Conservation (phyloP, 2,113 vertebrate genomes). For the Dicentrarchus labrax region DNA sequence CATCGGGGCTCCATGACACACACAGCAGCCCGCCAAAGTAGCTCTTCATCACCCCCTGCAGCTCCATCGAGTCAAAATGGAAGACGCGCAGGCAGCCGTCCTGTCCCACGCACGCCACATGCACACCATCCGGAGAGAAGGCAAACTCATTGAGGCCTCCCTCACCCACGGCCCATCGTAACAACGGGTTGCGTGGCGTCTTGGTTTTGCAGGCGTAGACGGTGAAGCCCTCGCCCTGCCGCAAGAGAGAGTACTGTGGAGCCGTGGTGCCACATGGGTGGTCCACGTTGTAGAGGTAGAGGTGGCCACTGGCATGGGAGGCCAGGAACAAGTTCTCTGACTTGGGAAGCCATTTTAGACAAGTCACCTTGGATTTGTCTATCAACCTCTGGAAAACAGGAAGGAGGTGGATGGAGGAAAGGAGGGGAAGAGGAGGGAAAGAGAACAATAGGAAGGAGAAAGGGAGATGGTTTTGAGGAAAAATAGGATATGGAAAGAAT, state of each 20-base stretch:
- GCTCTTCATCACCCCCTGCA: slow-evolving; percentile 94
- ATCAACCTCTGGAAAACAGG: slow-evolving; percentile 88
- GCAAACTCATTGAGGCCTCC: slow-evolving; percentile 93
- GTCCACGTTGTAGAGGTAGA: slow-evolving; percentile 93
- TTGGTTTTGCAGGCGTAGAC: slow-evolving; percentile 94
- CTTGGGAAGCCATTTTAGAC: slow-evolving; percentile 92
- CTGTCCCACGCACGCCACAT: slow-evolving; percentile 94
- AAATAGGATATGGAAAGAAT: neutral
- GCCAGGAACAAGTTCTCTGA: slow-evolving; percentile 92
- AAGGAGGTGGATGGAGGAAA: neutral
- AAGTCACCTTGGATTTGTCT: slow-evolving; percentile 94
- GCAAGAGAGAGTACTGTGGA: slow-evolving; percentile 90
- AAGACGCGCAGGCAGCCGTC: slow-evolving; percentile 92
- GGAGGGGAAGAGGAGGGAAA: neutral
- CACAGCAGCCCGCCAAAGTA: slow-evolving; percentile 94
- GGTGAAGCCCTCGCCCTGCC: slow-evolving; percentile 91
- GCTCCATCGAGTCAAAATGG: slow-evolving; percentile 94
- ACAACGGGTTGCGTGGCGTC: slow-evolving; percentile 89
- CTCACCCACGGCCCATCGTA: slow-evolving; percentile 92
- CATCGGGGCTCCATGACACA: slow-evolving; percentile 95
- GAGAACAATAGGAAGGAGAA: neutral
- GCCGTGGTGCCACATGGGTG: slow-evolving; percentile 87
- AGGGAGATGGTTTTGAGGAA: neutral
- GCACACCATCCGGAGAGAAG: slow-evolving; percentile 92
- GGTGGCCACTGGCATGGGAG: slow-evolving; percentile 92